Conservation (phyloP, 64 coral and sea anemone species). For the Stichodactyla mertensii region DNA sequence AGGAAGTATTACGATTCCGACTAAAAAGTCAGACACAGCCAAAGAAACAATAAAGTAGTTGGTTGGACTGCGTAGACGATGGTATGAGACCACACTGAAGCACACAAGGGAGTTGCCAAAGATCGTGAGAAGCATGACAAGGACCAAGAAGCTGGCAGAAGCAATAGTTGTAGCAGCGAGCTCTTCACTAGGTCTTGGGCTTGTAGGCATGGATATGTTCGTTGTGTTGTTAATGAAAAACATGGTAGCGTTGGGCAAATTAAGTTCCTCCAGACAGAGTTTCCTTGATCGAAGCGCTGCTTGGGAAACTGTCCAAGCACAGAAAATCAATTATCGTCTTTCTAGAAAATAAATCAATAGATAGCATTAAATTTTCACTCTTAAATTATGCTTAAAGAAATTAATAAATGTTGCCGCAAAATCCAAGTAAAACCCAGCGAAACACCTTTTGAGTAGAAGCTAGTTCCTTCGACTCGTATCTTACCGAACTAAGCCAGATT, state of each 20-base stretch:
- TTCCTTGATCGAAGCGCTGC: too few relatives aligned
- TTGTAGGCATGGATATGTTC: not conserved
- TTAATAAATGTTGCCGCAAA: too few relatives aligned
- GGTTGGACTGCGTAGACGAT: conserved; percentile 79
- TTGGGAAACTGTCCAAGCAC: too few relatives aligned
- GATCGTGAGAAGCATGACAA: conserved; percentile 86
- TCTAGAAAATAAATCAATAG: too few relatives aligned
- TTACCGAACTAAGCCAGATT: too few relatives aligned
- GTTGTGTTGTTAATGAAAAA: not conserved
- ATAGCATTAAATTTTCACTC: too few relatives aligned
- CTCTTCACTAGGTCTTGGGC: not conserved
- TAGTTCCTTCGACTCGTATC: too few relatives aligned
- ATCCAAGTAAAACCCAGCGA: too few relatives aligned
- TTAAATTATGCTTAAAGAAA: too few relatives aligned
- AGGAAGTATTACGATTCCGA: conserved; percentile 66
- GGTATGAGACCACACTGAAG: conserved; percentile 69
- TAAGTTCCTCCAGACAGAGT: not conserved
- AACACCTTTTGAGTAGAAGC: too few relatives aligned
- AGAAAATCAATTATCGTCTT: too few relatives aligned
- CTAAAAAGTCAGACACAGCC: conserved; percentile 77
- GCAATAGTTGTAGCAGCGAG: conserved; percentile 22
- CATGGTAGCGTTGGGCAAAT: not conserved
- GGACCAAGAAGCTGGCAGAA: conserved; percentile 64
- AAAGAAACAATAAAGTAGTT: conserved; percentile 89
- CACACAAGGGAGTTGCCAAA: conserved; percentile 88